Evolutionary conservation across 1,140 invertebrate genomes (phyloP), one percentile per base, ranked within the genome.

Genomic region (Zeugodacus cucurbitae): DNA sequence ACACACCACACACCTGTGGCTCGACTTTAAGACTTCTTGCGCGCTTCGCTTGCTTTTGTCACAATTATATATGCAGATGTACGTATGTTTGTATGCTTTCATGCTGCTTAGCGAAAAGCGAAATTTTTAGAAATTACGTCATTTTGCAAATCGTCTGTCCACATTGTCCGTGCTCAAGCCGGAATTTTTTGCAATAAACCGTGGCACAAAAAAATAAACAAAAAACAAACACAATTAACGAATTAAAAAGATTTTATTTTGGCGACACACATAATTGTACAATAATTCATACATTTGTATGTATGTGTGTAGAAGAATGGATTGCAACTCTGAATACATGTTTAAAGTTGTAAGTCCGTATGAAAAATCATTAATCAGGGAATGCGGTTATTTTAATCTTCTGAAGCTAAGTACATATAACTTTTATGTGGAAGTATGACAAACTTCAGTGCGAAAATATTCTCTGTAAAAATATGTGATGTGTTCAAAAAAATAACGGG

Each of bases 101-200:
- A 29, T 82, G 41, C 48, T 44, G 74, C 3, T 82, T 41, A 82
- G 41, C 44, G 44, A n/a, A 48, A 82, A 82, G n/a, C 74, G 34
- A 74, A 82, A 82, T 82, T 82, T 82, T 82, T 82, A 82, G 74
- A 82, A 82, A 82, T 82, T 82, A 82, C 74, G 74, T 82, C 74
- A 82, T 82, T 82, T 82, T 48, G 74, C 74, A 44, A 48, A 26
- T 54, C 44, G 74, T 82, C 41, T 26, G 74, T 82, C 74, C n/a
- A n/a, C 44, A 26, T 8, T 37, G 41, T 29, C 74, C 8, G 10
- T 48, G 17, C 44, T 82, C 34, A 82, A 82, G 74, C 41, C 22
- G 37, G 41, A 26, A 11, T 82, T 41, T 82, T 82, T 82, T 54
- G 74, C 74, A 82, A 48, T 48, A 48, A 34, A 34, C 26, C 14